Evolutionary conservation across 1,140 invertebrate species (phyloP), one percentile per base, ranked within the genome.

Genomic region (Pseudoatta argentina): DNA sequence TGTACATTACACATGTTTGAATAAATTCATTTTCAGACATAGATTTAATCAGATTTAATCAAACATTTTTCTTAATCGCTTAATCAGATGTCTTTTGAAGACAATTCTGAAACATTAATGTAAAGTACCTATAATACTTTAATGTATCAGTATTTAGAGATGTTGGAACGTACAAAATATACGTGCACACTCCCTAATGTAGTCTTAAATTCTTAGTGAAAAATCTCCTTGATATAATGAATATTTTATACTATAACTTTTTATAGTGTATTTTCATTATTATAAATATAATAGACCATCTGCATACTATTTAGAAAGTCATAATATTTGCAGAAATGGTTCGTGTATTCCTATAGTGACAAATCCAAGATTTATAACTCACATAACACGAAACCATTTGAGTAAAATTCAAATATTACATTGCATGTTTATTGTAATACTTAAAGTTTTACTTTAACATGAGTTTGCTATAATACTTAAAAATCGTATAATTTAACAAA

Each of bases 31-130:
- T 55, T 30, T 53, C n/a, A 5, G 14, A 44, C 39, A 8, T 10
- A 34, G 61, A 79, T 79, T 79, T 67, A 27, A 66, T 53, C 44
- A 3, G 27, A 55, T 24, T 24, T 24, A 24, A 34, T 79, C 18
- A 16, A 10, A 10, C 10, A 4, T 39, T 44, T 18, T 57, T 18
- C 4, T 21, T 57, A 44, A 44, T 69, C 18, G 3, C 16, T 39
- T 1, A 53, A 71, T 39, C 21, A 14, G 12, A 2, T 1, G 21
- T 3, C 27, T 27, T 76, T 48, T 61, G 39, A 44, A 21, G 1
- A 30, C 5, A 27, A 14, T 64, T 77, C 18, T n/a, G 18, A 66
- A 34, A 30, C 16, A 30, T 18, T 1, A 14, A 8, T 78, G 7
- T 64, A 21, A 18, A 30, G 5, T 78, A 30, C 53, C 18, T 21